Evolutionary conservation across 2,888 invertebrate genomes (phyloP).

Genomic region (Eubasilissa splendida): DNA sequence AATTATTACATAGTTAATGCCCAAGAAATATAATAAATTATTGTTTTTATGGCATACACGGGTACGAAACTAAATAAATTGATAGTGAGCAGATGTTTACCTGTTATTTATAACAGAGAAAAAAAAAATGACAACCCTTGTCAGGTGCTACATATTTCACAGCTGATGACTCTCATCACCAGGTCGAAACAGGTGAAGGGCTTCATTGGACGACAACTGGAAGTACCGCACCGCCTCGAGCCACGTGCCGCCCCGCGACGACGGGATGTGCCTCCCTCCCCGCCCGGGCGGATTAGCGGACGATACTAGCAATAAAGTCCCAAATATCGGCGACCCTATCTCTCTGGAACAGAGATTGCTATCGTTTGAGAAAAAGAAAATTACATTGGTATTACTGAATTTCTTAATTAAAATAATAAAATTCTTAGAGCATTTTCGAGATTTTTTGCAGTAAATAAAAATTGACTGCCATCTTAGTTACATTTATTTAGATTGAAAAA

Average conservation of each 20-base stretch:
- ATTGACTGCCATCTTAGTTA: too few species aligned
- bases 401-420: conserved; percentile 30
- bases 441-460: conserved; percentile 6
- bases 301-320: conserved; percentile 3
- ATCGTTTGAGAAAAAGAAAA: conserved; percentile 24
- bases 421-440: conserved; percentile 10
- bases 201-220: conserved; percentile 19
- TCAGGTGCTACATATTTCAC: conserved; percentile 21
- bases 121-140: not conserved
- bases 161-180: not conserved
- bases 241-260: not conserved
- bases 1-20: too few species aligned
- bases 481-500: too few species aligned
- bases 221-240: not conserved
- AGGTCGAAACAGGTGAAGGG: not conserved
- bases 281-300: conserved; percentile 12
- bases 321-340: conserved; percentile 5
- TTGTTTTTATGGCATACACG: too few species aligned
- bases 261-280: not conserved
- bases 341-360: conserved; percentile 16
- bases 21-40: too few species aligned
- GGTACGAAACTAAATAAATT: too few species aligned
- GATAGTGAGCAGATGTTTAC: too few species aligned
- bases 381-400: conserved; percentile 21
- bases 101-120: too few species aligned